Conservation (phyloP, 2,797 vertebrate genomes). For the Rhynchotus rufescens region DNA sequence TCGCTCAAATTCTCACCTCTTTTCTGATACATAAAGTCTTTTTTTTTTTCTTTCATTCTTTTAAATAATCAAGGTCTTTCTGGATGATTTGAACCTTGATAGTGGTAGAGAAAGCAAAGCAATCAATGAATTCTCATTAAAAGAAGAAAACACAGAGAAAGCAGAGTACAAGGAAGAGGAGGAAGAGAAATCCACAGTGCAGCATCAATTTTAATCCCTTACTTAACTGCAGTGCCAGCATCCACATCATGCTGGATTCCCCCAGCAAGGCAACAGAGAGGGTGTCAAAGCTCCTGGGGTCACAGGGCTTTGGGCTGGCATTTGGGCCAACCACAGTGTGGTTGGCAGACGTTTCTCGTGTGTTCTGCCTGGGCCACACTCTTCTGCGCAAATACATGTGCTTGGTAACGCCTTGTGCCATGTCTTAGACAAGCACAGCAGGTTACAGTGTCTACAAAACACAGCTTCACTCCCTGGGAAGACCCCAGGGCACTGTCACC, state of each 20-base stretch:
- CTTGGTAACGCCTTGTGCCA: not conserved
- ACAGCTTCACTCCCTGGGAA: not conserved
- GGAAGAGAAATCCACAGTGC: not conserved
- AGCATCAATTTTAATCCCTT: not conserved
- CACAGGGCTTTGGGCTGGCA: not conserved
- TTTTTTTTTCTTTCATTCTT: not conserved
- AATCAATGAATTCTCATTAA: not conserved
- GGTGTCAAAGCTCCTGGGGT: not conserved
- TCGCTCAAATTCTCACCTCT: not conserved
- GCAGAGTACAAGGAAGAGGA: too few species aligned
- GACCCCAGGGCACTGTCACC: not conserved
- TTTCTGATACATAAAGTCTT: not conserved
- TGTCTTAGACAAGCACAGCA: not conserved
- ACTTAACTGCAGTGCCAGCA: not conserved
- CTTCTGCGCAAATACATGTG: not conserved
- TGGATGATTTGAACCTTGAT: not conserved
- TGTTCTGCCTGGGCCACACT: not conserved
- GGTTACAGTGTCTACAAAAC: not conserved
- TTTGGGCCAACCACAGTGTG: too few species aligned
- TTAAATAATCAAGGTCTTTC: not conserved
- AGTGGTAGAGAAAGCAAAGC: not conserved
- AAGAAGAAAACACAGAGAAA: not conserved
- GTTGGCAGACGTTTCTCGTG: not conserved
- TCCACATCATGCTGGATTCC: not conserved
- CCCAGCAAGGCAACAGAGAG: accelerated